Base-by-base conservation (phyloP, 1,140 invertebrate species). In the Homarus americanus region DNA sequence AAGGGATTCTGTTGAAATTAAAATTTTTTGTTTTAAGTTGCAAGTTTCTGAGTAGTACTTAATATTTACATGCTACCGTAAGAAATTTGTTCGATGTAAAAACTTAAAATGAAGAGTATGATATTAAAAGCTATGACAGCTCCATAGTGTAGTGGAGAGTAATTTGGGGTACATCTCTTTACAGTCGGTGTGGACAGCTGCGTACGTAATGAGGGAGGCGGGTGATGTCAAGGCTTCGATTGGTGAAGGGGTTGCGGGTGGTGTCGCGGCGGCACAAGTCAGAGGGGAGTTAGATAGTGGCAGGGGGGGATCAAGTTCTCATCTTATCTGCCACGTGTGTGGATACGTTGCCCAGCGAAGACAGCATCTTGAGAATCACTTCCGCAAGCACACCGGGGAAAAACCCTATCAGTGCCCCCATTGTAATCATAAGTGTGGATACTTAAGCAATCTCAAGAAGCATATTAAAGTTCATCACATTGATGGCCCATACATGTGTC, bases 381-480 rank as follows among this genome's bases (percentile, higher is more conserved):
- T 92, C 20, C 80, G 93, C n/a, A 92, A 91, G 5, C 93, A 93
- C 80, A 93, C 93, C 0, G 93, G 93, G 7, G 93, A 93, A 87
- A 89, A 83, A 53, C 92, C 93, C 3, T 93, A 88, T 66, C 90
- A 92, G 10, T 93, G 93, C 40, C 92, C 92, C 2, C 86, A 85
- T 5, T 93, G 92, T 53, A 79, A 44, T 53, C 85, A 91, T 66
- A 78, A 82, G 41, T 88, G 89, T 24, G 72, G 82, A 1, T 80
- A 91, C 32, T 85, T 86, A 15, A 82, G 89, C 41, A 91, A 93
- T 69, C 87, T 93, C 44, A 91, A 91, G 83, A 91, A 91, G 86
- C 95, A 95, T 92, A 93, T 94, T 90, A 84, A 94, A 40, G 93
- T 93, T 40, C 95, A 95, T 92, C 95, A 94, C 12, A 94, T 94